These are phyloP conservation scores for Chrysotoxum bicinctum DNA, from an alignment of 2,888 invertebrate species.

Conservation along the genomic window DNA sequence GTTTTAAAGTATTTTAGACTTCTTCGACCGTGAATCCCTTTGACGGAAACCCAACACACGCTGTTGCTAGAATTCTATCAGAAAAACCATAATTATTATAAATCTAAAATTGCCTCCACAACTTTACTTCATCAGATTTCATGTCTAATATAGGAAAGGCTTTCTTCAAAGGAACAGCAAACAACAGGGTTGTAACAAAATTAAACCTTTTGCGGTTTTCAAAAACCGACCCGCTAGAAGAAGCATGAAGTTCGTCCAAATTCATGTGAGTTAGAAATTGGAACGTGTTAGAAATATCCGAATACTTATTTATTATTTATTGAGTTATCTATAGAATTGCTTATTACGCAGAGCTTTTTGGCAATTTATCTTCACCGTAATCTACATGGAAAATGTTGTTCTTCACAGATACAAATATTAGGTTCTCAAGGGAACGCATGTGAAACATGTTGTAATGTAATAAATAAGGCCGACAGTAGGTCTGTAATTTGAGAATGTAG, in stretches of 20 bases:
- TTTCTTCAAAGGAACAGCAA: background rate
- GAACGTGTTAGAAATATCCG: slow-evolving; percentile 64
- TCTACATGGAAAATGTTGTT: slow-evolving; percentile 62
- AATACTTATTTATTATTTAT: slow-evolving; percentile 69
- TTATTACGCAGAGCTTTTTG: slow-evolving; percentile 63
- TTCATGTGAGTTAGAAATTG: background rate
- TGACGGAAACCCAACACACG: slow-evolving; percentile 4
- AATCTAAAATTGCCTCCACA: background rate
- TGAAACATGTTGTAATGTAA: slow-evolving; percentile 68
- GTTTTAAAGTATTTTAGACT: slow-evolving; percentile 18
- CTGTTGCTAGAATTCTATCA: slow-evolving; percentile 45
- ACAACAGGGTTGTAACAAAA: background rate
- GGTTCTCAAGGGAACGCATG: slow-evolving; percentile 58
- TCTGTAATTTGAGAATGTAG: slow-evolving; percentile 58
- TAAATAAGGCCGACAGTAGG: slow-evolving; percentile 59
- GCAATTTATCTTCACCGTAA: slow-evolving; percentile 64
- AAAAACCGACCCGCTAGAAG: background rate
- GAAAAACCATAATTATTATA: slow-evolving; percentile 28
- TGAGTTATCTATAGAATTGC: slow-evolving; percentile 70
- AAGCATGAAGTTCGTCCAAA: background rate
- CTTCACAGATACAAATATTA: slow-evolving; percentile 45
- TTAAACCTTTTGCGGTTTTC: background rate
- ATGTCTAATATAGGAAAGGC: background rate
- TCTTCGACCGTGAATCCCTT: slow-evolving; percentile 55
- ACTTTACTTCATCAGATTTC: background rate